phyloP scores from a whole-genome alignment of 64 coral and sea anemone species.

The Cladopsammia gracilis region DNA sequence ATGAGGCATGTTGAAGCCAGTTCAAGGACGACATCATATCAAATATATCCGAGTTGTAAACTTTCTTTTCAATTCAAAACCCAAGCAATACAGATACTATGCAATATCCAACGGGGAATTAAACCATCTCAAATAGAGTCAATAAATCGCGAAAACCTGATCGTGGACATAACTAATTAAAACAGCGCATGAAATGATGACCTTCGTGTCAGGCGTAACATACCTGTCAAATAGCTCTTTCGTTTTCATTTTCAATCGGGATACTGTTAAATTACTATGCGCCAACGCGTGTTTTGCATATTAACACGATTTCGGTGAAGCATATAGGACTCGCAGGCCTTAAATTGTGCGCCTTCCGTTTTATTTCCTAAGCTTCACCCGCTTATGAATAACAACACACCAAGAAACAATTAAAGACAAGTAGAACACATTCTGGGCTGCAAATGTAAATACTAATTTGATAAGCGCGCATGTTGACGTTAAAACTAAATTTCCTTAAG shows the following conservation, averaged over 20 bases:
- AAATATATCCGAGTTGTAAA: neutral
- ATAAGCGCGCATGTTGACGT: neutral
- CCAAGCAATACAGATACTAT: neutral
- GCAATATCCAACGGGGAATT: neutral
- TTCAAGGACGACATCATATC: neutral
- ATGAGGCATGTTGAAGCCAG: neutral
- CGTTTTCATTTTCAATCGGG: neutral
- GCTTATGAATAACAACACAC: constrained; percentile 26
- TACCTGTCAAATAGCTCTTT: neutral
- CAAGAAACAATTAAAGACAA: constrained; percentile 5
- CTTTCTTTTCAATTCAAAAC: neutral
- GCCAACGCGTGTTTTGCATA: neutral
- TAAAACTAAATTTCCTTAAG: neutral
- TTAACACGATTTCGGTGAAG: neutral
- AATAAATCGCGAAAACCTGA: neutral
- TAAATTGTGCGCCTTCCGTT: neutral
- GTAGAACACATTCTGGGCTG: neutral
- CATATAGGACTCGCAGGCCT: neutral
- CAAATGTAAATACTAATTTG: constrained; percentile 9
- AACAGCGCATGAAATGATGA: neutral
- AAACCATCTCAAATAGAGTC: neutral
- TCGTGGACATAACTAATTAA: neutral
- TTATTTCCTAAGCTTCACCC: neutral
- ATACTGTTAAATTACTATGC: neutral
- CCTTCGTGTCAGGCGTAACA: neutral